Conservation (phyloP, 2,113 vertebrate genomes). For the Prunella fulvescens region DNA sequence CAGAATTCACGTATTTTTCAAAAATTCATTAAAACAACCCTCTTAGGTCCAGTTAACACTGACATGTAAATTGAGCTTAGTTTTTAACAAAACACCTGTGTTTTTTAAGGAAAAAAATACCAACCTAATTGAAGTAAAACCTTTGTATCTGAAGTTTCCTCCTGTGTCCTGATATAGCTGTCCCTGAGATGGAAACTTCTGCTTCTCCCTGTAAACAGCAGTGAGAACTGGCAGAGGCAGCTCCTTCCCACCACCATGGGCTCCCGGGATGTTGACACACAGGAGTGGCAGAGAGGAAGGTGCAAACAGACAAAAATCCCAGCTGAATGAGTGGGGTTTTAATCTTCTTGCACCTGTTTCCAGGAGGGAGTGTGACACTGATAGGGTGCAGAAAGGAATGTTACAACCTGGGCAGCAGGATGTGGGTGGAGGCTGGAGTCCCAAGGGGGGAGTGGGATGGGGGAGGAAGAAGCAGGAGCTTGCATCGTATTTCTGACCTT, state of each 20-base stretch:
- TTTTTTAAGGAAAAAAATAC: neutral
- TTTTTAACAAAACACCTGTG: neutral
- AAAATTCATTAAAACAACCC: neutral
- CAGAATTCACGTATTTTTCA: neutral
- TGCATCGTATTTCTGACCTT: neutral
- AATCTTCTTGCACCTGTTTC: constrained; percentile 67
- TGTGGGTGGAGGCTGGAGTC: neutral
- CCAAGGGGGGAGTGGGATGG: neutral
- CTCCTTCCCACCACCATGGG: neutral
- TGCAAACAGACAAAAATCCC: constrained; percentile 66
- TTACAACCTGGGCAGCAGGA: constrained; percentile 49
- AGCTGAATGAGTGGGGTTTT: constrained; percentile 55
- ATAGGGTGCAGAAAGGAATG: constrained; percentile 66
- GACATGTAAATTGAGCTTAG: neutral
- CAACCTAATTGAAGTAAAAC: neutral
- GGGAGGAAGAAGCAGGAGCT: neutral
- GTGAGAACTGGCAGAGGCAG: neutral
- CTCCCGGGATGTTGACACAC: constrained; percentile 31
- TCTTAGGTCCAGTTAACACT: neutral
- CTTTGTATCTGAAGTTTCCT: neutral
- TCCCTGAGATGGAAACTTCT: neutral
- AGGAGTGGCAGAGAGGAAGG: constrained; percentile 47
- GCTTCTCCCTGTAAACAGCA: neutral
- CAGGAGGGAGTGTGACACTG: constrained; percentile 57
- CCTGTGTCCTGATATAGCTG: neutral